Evolutionary conservation across 1,140 invertebrate genomes (phyloP), one percentile per base, ranked within the genome.

Genomic region (Bombus haemorrhoidalis): DNA sequence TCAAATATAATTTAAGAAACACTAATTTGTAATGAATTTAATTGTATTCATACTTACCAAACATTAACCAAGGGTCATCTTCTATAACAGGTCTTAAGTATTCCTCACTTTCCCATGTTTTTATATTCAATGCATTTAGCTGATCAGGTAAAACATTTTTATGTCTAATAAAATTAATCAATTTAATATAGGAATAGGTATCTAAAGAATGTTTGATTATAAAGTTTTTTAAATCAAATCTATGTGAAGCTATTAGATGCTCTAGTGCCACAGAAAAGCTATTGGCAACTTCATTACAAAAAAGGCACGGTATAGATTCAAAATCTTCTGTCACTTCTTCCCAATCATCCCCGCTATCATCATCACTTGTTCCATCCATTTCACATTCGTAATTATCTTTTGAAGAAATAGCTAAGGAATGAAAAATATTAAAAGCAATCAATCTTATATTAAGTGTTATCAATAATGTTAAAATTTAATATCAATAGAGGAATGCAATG

Each of bases 21-120:
- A 79, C 34, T 18, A 62, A 59, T 53, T 15, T 78, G 39, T 18
- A 15, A 34, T n/a, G 2, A n/a, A 37, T 12, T 53, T 28, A 43
- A 57, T 43, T 0, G 3, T 71, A 9, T 64, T 59, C 41, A 28
- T 86, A 95, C 93, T 96, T 96, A 97, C 97, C 98, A 95, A 97
- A 97, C 96, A 97, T 98, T 69, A 99, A 95, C 96, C 98, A 97
- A 32, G 97, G 96, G 95, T 99, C 98, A 92, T 98, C 97, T 83
- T 97, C 96, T 59, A 96, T 86, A 18, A 96, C 95, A 10, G 98
- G 98, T 92, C 97, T 97, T 83, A 99, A 96, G 94, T 98, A 98
- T 74, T 97, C 96, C 91, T 98, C 98, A 87, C 96, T 96, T 59
- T 97, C 96, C 97, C 98, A 98, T 5, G 96, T 89, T 22, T 96